Evolutionary conservation across 2,797 vertebrate species (phyloP).

Genomic region (Octomys mimax): DNA sequence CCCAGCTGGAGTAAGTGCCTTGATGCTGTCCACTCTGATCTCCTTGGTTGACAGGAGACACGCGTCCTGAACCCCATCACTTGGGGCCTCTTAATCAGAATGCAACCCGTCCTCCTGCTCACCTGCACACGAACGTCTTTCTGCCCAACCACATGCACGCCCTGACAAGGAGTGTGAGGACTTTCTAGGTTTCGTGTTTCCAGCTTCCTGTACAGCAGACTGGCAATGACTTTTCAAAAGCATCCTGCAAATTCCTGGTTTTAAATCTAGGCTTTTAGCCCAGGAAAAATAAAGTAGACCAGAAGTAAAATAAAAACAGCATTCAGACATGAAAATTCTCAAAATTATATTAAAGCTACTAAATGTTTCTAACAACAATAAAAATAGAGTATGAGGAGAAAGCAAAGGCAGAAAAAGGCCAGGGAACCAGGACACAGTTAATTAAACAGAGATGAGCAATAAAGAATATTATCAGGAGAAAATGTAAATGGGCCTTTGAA

Average conservation of each 20-base stretch:
- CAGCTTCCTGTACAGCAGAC: background rate
- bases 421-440: background rate
- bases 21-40: background rate
- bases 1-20: background rate
- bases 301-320: constrained; percentile 19
- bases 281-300: background rate
- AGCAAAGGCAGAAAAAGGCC: background rate
- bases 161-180: background rate
- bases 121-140: background rate
- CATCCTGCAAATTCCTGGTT: constrained; percentile 20
- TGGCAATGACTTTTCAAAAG: constrained; percentile 34
- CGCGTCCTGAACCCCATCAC: background rate
- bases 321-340: constrained; percentile 24
- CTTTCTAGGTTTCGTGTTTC: constrained; percentile 52
- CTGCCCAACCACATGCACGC: constrained; percentile 18
- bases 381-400: background rate
- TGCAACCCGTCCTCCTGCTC: background rate
- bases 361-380: background rate
- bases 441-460: background rate
- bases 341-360: constrained; percentile 17
- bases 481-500: background rate
- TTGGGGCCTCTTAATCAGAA: background rate
- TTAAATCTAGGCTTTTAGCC: constrained; percentile 30
- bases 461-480: background rate
- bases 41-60: background rate